phyloP scores from a whole-genome alignment of 2,888 invertebrate genomes.

The Latrodectus hesperus region DNA sequence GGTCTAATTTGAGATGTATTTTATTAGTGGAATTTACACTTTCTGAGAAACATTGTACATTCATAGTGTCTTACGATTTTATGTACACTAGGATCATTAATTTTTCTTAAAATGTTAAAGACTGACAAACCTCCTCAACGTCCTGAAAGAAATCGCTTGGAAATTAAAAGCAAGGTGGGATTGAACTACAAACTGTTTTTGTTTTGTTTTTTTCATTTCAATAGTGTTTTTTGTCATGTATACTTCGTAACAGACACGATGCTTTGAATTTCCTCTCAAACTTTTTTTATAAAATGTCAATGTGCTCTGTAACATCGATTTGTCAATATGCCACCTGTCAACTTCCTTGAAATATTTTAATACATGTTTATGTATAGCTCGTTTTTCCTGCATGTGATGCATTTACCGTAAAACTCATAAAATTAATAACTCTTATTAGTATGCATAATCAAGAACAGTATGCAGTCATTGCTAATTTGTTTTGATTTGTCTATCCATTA shows the following conservation, averaged over 20 bases:
- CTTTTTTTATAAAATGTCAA: background rate
- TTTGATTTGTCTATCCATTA: too few species aligned
- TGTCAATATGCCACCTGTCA: background rate
- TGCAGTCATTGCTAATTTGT: too few species aligned
- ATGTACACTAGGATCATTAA: background rate
- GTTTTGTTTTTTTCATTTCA: background rate
- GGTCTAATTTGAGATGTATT: slow-evolving; percentile 13
- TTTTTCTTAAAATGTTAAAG: slow-evolving; percentile 25
- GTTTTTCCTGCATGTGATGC: background rate
- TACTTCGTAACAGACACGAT: background rate
- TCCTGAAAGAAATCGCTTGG: slow-evolving; percentile 29
- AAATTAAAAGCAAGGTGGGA: slow-evolving; percentile 64
- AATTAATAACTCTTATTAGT: too few species aligned
- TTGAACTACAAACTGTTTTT: slow-evolving; percentile 11
- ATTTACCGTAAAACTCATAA: background rate
- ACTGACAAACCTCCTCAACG: slow-evolving; percentile 32
- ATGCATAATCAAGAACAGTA: too few species aligned
- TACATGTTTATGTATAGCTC: background rate
- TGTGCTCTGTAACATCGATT: background rate
- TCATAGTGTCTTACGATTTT: background rate
- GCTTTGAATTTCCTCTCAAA: background rate
- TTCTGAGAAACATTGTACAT: too few species aligned
- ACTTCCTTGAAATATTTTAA: background rate
- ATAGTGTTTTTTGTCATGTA: background rate
- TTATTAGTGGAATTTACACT: background rate